Conservation (phyloP, 2,888 invertebrate species). For the Melieria omissa region DNA sequence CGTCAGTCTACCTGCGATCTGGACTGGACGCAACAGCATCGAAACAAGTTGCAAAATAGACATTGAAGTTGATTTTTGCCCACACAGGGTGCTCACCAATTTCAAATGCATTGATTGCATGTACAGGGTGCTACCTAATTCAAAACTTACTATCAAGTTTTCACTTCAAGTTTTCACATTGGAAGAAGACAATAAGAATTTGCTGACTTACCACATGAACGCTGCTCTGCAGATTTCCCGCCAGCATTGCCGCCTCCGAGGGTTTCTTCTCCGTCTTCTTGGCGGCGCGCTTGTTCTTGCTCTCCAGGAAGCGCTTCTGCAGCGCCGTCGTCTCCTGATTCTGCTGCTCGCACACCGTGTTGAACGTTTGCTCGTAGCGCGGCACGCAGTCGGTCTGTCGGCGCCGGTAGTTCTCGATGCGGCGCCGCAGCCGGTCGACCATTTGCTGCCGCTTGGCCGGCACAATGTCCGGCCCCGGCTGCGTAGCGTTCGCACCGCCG, state of each 20-base stretch:
- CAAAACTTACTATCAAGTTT: too few relatives aligned
- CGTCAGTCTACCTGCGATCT: too few relatives aligned
- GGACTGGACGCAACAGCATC: too few relatives aligned
- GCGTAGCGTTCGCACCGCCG: slow-evolving; percentile 27
- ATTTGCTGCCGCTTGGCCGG: slow-evolving; percentile 86
- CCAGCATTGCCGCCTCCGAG: slow-evolving; percentile 62
- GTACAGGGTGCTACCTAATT: too few relatives aligned
- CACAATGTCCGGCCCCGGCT: slow-evolving; percentile 59
- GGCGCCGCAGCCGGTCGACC: slow-evolving; percentile 84
- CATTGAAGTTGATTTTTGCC: too few relatives aligned
- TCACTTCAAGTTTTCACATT: too few relatives aligned
- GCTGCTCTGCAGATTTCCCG: slow-evolving; percentile 74
- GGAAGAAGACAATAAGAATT: not conserved
- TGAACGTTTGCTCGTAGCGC: slow-evolving; percentile 88
- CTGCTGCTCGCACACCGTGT: slow-evolving; percentile 89
- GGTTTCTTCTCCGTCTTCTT: slow-evolving; percentile 81
- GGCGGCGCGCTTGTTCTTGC: slow-evolving; percentile 86
- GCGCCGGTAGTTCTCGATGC: slow-evolving; percentile 88
- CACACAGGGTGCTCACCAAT: too few relatives aligned
- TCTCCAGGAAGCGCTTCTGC: slow-evolving; percentile 90
- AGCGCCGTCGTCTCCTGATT: slow-evolving; percentile 88
- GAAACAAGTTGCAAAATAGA: too few relatives aligned
- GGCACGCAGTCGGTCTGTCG: slow-evolving; percentile 88
- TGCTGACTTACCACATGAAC: slow-evolving; percentile 78
- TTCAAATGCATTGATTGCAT: too few relatives aligned